A percentile compares a stretch with the other conserved stretches of the same genome.
Conservation (phyloP, 2,888 invertebrate species). For the Chymomyza caudatula region DNA sequence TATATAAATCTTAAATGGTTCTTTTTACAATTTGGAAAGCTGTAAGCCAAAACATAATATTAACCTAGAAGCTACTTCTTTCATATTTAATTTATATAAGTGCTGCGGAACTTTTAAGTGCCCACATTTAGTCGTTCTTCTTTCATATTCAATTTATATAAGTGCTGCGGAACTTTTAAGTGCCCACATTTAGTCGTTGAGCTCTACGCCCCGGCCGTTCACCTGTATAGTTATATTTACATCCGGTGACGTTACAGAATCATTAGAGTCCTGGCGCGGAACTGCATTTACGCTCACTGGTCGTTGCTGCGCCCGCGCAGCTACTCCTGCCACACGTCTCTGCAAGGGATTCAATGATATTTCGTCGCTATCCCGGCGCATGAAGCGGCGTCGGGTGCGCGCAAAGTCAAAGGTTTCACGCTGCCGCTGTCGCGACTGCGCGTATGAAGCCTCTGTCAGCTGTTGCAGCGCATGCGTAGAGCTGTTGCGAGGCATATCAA, state of each 20-base stretch:
- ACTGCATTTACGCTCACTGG: too few relatives aligned
- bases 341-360: constrained; percentile 52
- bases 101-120: neutral
- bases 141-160: neutral
- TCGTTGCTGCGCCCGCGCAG: constrained; percentile 10
- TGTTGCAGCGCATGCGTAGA: constrained; percentile 52
- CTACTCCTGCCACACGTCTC: constrained; percentile 5
- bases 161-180: neutral
- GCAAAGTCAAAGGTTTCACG: constrained; percentile 56
- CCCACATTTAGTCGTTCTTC: constrained; percentile 37
- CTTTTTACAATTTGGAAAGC: neutral
- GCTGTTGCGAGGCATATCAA: constrained; percentile 38
- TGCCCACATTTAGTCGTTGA: constrained; percentile 40
- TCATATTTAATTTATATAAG: constrained; percentile 3
- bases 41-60: neutral
- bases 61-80: neutral
- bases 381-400: constrained; percentile 58
- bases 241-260: constrained; percentile 12
- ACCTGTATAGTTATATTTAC: constrained; percentile 60
- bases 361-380: constrained; percentile 55
- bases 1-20: neutral
- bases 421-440: constrained; percentile 61
- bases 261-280: constrained; percentile 8
- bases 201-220: constrained; percentile 69
- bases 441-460: constrained; percentile 62